Evolutionary conservation across 2,113 vertebrate genomes (phyloP).

Genomic region (Australoheros scitulus): DNA sequence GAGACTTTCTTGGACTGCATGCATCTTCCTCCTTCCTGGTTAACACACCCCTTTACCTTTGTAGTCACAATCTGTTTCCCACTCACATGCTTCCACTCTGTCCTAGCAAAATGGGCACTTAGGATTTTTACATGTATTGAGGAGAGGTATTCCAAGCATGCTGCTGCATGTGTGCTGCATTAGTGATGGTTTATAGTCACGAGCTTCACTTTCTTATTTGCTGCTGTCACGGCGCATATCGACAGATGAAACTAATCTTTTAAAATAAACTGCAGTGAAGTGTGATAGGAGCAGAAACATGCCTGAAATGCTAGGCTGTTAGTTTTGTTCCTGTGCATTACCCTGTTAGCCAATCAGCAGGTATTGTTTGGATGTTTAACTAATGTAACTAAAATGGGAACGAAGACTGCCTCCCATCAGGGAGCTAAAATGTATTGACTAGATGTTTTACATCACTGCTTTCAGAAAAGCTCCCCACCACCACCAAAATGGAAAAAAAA

Average conservation of each 20-base stretch:
- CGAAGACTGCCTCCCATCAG: background rate
- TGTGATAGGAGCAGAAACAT: background rate
- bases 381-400: background rate
- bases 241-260: background rate
- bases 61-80: constrained; percentile 10
- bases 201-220: constrained; percentile 59
- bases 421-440: fast-evolving
- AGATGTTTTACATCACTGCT: fast-evolving
- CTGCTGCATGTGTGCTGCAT: constrained; percentile 44
- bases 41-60: constrained; percentile 24
- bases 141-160: constrained; percentile 72
- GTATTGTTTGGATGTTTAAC: background rate
- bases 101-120: constrained; percentile 13
- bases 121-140: constrained; percentile 69
- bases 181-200: constrained; percentile 23
- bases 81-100: constrained; percentile 33
- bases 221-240: constrained; percentile 48
- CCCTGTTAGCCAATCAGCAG: background rate
- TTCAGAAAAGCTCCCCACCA: background rate
- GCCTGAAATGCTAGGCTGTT: background rate
- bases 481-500: too few species aligned
- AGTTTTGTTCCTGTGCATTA: background rate
- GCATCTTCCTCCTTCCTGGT: constrained; percentile 31
- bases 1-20: constrained; percentile 52
- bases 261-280: background rate